Base-by-base conservation (phyloP, 2,888 invertebrate genomes). In the Nemotelus nigrinus region DNA sequence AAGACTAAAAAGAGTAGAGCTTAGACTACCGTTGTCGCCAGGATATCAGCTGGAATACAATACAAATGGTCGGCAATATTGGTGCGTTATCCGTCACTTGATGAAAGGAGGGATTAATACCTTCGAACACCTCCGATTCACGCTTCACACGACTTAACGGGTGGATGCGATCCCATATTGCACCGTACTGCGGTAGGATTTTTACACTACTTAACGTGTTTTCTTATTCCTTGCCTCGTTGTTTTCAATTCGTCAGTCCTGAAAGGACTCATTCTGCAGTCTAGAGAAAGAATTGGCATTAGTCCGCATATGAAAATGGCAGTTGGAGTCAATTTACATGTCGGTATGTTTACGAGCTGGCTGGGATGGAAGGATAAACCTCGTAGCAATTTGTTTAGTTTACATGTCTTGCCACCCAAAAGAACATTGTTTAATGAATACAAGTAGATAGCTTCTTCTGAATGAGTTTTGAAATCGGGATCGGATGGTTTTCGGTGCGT, bases 61-160 rank as follows among this genome's bases (percentile, higher is more conserved):
- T 39, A 25, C 58, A 39, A n/a, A 4, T 39, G 5, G 6, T 5
- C 39, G 6, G n/a, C 47, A 45, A 43, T 60, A 72, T 72, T 25
- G 44, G 8, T 6, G 68, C 44, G 60, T 47, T 58, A 57, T 71
- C 70, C 39, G 6, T 44, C 10, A 2, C 58, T n/a, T 2, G 43
- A 43, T 41, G 48, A 63, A 48, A 74, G 45, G 41, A 10, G 25
- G 25, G 63, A 47, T 50, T 60, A 7, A 41, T 74, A 60, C 74
- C 74, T 74, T 74, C 63, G 48, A 74, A 74, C 74, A 74, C 74
- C 74, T 74, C 63, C 53, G 48, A 44, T 74, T 74, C 63, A 74
- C 74, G 63, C 74, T 74, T 63, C 25, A 70, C 55, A 4, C 41
- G 47, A 55, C n/a, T 3, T 25, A 55, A 4, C 55, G 70, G 55